Evolutionary conservation across 2,888 invertebrate genomes (phyloP), one percentile per base, ranked within the genome.

Genomic region (Noctua fimbriata): DNA sequence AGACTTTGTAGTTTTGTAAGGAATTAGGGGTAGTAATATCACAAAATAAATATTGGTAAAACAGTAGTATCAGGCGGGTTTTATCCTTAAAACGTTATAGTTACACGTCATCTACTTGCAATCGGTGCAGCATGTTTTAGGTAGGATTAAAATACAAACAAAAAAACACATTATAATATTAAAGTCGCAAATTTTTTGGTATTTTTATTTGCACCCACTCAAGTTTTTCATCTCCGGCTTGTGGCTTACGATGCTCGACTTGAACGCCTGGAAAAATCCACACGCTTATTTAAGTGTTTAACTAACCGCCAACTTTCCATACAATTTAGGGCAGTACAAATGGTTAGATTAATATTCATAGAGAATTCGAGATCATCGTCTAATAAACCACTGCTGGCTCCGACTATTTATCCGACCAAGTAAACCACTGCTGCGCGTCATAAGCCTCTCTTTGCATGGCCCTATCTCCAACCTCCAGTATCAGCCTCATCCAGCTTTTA

Each of bases 131-230:
- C 60, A 60, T 28, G 28, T 7, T 66, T 41, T 41, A 65, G 0
- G 12, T 36, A n/a, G 1, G 24, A 66, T 44, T 73, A 73, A 55
- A 82, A 58, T 65, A 74, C 44, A 71, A 73, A 74, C 16, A 24
- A 63, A 14, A 44, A 10, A 78, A 41, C 49, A 63, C 14, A 21
- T 36, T 24, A 1, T 44, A 9, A 74, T 21, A 18, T 70, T 70
- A 82, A 2, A n/a, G 12, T 41, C n/a, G 21, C 10, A 66, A 1
- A 73, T 14, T 74, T 78, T 88, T 92, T 0, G 95, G 95, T 83
- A 96, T 90, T 89, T 94, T 94, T 67, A 96, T 89, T 92, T 94
- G 93, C 58, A 95, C 78, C 95, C 95, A 96, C 32, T 94, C 93
- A 65, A 96, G 82, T 79, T 93, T 90, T 16, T 91, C 88, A 28